Conservation (phyloP, 2,113 vertebrate species). For the Hiodon alosoides region DNA sequence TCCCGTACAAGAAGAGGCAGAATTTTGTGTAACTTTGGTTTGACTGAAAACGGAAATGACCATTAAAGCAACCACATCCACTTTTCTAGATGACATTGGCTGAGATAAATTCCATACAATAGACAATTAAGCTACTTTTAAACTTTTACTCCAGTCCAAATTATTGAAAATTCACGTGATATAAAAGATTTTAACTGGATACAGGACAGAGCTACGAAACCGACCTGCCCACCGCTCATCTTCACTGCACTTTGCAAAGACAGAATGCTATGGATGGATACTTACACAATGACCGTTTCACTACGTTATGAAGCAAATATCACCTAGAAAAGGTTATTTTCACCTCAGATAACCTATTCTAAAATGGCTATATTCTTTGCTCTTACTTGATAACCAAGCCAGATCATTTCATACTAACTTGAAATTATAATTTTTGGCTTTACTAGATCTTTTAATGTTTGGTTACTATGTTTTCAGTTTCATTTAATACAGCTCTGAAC, state of each 20-base stretch:
- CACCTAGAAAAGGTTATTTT: constrained; percentile 58
- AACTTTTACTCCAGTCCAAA: constrained; percentile 19
- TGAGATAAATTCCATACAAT: constrained; percentile 34
- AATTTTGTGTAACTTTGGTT: constrained; percentile 99
- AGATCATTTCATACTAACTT: constrained; percentile 95
- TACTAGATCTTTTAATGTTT: constrained; percentile 99
- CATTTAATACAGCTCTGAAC: constrained; percentile 84
- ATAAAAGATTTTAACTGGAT: constrained; percentile 46
- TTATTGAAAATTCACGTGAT: constrained; percentile 33
- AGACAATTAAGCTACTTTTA: neutral
- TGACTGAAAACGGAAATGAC: constrained; percentile 88
- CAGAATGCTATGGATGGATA: constrained; percentile 37
- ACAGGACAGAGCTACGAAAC: constrained; percentile 18
- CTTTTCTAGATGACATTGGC: constrained; percentile 65
- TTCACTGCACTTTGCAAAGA: constrained; percentile 30
- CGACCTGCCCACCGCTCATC: constrained; percentile 22
- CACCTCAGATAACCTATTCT: constrained; percentile 76
- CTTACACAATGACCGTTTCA: constrained; percentile 40
- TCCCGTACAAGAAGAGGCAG: constrained; percentile 98
- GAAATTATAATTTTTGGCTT: constrained; percentile 99
- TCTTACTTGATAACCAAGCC: constrained; percentile 92
- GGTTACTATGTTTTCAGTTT: constrained; percentile 97
- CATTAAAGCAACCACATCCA: constrained; percentile 70
- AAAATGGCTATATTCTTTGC: constrained; percentile 96
- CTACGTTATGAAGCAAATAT: constrained; percentile 59